Conservation (phyloP, 2,113 vertebrate genomes). For the Pogona vitticeps region DNA sequence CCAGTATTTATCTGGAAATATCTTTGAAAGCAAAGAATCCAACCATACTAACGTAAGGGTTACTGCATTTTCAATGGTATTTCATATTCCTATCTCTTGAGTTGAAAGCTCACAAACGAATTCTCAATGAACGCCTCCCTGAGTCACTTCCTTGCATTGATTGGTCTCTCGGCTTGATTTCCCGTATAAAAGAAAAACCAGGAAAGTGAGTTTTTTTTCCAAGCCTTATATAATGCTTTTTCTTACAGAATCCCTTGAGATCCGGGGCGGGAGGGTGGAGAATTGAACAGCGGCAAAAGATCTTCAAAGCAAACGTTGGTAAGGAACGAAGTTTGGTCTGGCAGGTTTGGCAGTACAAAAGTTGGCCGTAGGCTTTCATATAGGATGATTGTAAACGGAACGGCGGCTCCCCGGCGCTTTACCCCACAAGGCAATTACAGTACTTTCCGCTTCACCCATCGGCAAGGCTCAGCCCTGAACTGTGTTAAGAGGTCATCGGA, state of each 20-base stretch:
- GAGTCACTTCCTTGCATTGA: constrained; percentile 3
- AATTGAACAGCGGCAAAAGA: too few species aligned
- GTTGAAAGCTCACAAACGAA: not conserved
- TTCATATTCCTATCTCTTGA: not conserved
- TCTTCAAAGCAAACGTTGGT: not conserved
- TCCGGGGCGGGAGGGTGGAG: too few species aligned
- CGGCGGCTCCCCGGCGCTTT: too few species aligned
- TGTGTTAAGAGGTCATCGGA: too few species aligned
- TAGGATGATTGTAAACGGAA: not conserved
- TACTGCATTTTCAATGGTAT: not conserved
- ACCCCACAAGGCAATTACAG: not conserved
- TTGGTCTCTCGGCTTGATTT: not conserved
- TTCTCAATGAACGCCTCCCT: not conserved
- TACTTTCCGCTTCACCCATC: too few species aligned
- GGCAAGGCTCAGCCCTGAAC: not conserved
- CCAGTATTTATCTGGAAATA: too few species aligned
- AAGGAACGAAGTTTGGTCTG: not conserved
- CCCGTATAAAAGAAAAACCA: not conserved
- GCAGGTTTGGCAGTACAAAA: not conserved
- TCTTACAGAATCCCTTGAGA: not conserved
- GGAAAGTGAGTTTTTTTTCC: not conserved
- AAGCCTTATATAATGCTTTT: not conserved
- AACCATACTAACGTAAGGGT: too few species aligned
- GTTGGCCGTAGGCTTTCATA: not conserved
- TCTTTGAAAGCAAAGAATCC: not conserved